Percentiles rank a stretch among this genome's conserved stretches.
These are phyloP conservation scores for Lethrus apterus DNA, from an alignment of 1,140 invertebrate genomes.

Conservation along the genomic window DNA sequence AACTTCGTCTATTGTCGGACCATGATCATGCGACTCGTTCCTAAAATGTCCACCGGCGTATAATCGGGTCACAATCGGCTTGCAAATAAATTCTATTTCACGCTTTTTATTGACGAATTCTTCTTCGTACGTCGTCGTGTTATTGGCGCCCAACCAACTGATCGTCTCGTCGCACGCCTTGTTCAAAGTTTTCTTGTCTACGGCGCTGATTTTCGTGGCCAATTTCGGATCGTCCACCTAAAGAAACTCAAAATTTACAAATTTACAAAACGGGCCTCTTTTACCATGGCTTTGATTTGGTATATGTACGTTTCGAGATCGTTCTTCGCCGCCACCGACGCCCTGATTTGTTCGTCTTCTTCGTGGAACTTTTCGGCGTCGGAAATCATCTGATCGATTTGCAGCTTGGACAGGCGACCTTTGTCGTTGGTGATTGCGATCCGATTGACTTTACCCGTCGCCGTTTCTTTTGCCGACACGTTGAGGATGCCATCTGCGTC, in stretches of 20 bases:
- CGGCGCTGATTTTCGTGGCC: conserved; percentile 33
- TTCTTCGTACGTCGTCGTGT: conserved; percentile 48
- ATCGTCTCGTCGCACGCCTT: conserved; percentile 47
- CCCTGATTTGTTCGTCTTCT: conserved; percentile 46
- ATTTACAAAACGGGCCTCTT: not conserved
- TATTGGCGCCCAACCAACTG: conserved; percentile 59
- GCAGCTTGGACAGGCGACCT: conserved; percentile 39
- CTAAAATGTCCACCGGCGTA: conserved; percentile 38
- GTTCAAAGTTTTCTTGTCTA: conserved; percentile 40
- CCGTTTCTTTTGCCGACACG: conserved; percentile 52
- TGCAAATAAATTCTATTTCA: conserved; percentile 47
- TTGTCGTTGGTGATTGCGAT: conserved; percentile 45
- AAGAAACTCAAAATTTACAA: conserved; percentile 5
- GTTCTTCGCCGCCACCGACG: conserved; percentile 56
- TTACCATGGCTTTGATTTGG: conserved; percentile 52
- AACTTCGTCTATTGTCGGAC: conserved; percentile 63
- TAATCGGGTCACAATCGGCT: conserved; percentile 44
- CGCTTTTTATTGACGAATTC: conserved; percentile 52
- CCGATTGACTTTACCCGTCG: conserved; percentile 43
- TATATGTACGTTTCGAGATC: conserved; percentile 66
- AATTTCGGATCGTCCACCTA: conserved; percentile 41
- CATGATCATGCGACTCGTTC: conserved; percentile 36
- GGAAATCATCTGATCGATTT: conserved; percentile 51
- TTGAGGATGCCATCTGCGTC: conserved; percentile 51
- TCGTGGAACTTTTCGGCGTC: conserved; percentile 51